A percentile compares a stretch with the other conserved stretches of the same genome.
These are phyloP conservation scores for Ladona fulva DNA, from an alignment of 1,140 invertebrate species.

Conservation along the genomic window DNA sequence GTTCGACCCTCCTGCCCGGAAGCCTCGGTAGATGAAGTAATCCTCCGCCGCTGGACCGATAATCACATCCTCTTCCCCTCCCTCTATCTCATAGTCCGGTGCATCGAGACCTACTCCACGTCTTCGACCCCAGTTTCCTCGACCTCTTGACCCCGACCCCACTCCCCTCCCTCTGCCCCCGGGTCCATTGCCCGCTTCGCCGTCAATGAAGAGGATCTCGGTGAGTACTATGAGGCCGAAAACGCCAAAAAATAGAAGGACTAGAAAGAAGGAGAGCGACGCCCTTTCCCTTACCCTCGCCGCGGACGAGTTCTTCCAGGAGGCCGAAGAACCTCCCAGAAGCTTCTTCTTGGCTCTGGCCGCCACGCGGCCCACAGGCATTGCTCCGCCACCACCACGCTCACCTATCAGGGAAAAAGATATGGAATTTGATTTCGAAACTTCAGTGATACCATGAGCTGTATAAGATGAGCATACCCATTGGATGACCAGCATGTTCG, in stretches of 20 bases:
- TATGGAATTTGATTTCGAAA: no score
- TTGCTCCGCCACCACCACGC: not conserved
- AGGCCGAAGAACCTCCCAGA: not conserved
- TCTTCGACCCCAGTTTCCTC: constrained; percentile 16
- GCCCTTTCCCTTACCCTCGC: constrained; percentile 52
- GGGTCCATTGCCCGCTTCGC: constrained; percentile 35
- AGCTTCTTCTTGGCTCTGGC: not conserved
- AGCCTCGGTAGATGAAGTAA: constrained; percentile 35
- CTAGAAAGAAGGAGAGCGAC: constrained; percentile 77
- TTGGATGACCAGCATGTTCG: no score
- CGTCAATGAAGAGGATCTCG: constrained; percentile 68
- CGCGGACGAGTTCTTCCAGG: not conserved
- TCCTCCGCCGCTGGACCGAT: constrained; percentile 32
- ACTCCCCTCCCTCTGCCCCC: not conserved
- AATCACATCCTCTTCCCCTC: constrained; percentile 29
- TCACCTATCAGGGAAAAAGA: not conserved
- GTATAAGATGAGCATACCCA: no score
- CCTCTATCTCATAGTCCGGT: constrained; percentile 41
- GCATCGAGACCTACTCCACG: constrained; percentile 30
- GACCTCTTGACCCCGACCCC: not conserved
- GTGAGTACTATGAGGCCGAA: constrained; percentile 76
- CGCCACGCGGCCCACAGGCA: not conserved
- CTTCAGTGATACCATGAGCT: no score
- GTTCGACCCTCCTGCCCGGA: constrained; percentile 30
- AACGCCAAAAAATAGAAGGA: constrained; percentile 81